These are phyloP conservation scores for Cylloceria caligata DNA, from an alignment of 2,888 invertebrate genomes.

Conservation along the genomic window DNA sequence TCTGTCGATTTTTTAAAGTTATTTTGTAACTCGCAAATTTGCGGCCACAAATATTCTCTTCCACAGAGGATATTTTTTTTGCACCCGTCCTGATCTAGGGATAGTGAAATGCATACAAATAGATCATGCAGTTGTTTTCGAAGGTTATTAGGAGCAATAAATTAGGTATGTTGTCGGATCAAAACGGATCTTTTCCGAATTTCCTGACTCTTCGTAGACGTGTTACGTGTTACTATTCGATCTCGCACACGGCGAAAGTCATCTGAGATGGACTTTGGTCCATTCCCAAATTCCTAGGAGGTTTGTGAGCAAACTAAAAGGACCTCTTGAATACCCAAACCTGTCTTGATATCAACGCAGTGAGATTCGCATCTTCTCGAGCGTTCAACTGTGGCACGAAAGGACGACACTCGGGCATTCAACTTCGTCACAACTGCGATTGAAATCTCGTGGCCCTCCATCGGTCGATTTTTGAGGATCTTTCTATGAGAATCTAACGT, in stretches of 20 bases:
- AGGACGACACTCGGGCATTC: background rate
- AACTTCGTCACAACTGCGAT: background rate
- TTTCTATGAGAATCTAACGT: background rate
- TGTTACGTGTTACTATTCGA: conserved; percentile 3
- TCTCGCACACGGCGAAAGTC: background rate
- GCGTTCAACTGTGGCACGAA: background rate
- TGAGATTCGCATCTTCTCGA: background rate
- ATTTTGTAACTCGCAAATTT: background rate
- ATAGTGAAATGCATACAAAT: background rate
- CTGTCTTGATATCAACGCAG: background rate
- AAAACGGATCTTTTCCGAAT: background rate
- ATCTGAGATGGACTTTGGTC: conserved; percentile 3
- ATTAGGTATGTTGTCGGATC: conserved; percentile 15
- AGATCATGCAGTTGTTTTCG: background rate
- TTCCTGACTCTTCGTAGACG: background rate
- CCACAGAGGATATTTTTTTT: no score
- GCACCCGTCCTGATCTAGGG: background rate
- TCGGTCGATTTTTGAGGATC: background rate
- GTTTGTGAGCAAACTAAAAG: background rate
- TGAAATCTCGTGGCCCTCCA: background rate
- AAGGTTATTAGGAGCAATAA: background rate
- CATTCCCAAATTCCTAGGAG: background rate
- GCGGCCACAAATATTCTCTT: no score
- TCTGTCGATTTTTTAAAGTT: background rate
- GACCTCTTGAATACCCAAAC: background rate